Conservation (phyloP, 2,797 vertebrate species). For the Synanceia verrucosa region DNA sequence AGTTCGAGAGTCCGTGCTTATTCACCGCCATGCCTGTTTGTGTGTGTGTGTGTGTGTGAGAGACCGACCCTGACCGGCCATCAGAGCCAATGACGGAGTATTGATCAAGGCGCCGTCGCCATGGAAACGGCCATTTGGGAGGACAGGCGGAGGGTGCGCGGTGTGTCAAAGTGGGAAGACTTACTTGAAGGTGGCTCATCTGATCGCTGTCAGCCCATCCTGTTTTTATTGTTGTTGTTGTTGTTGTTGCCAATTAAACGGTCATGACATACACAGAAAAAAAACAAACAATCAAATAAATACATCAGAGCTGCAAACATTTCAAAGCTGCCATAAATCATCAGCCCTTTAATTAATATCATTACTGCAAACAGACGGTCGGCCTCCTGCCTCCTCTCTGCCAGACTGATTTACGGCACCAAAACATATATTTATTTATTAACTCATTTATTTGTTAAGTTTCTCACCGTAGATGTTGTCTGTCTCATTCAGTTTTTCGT, state of each 20-base stretch:
- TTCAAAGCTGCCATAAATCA: slow-evolving; percentile 12
- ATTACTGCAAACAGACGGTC: slow-evolving; percentile 24
- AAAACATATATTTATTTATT: too few species aligned
- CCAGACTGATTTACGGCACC: background rate
- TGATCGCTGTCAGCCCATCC: slow-evolving; percentile 48
- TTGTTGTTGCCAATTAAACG: slow-evolving; percentile 47
- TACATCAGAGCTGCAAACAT: slow-evolving; percentile 14
- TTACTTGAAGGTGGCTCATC: slow-evolving; percentile 76
- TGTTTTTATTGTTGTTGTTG: slow-evolving; percentile 34
- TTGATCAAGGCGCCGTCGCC: slow-evolving; percentile 79
- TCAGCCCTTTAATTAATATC: slow-evolving; percentile 32
- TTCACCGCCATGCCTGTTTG: slow-evolving; percentile 75
- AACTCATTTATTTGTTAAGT: too few species aligned
- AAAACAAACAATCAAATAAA: slow-evolving; percentile 36
- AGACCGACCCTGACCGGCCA: slow-evolving; percentile 76
- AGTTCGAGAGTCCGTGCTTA: slow-evolving; percentile 72
- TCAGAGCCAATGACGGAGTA: slow-evolving; percentile 80
- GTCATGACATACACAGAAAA: too few species aligned
- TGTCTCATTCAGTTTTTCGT: too few species aligned
- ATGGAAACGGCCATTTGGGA: slow-evolving; percentile 79
- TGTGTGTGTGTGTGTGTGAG: slow-evolving; percentile 34
- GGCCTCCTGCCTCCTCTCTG: background rate
- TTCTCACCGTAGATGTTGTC: background rate
- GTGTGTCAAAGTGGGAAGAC: slow-evolving; percentile 74
- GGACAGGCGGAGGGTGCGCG: slow-evolving; percentile 62